Conservation (phyloP, 1,140 invertebrate genomes). For the Drosophila mauritiana region DNA sequence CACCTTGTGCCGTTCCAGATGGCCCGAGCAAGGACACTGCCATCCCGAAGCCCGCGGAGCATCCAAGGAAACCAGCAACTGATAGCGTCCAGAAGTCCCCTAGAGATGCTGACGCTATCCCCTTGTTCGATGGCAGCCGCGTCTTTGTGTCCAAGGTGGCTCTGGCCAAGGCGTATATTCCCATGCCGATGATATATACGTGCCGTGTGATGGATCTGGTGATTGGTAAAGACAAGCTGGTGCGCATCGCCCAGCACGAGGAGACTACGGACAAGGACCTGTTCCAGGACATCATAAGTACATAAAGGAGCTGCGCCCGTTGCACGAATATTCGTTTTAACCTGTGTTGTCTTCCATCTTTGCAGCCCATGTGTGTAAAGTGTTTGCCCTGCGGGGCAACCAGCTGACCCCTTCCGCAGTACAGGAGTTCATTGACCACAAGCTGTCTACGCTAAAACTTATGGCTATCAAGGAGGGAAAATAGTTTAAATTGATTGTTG, state of each 20-base stretch:
- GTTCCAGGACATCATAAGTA: conserved; percentile 79
- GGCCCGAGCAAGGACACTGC: background rate
- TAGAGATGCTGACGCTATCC: conserved; percentile 54
- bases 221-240: conserved; percentile 65
- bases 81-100: background rate
- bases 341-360: conserved; percentile 8
- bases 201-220: conserved; percentile 74
- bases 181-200: conserved; percentile 68
- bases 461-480: conserved; percentile 3
- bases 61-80: conserved; percentile 1
- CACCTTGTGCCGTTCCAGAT: conserved; percentile 14
- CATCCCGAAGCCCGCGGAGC: background rate
- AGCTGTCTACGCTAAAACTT: conserved; percentile 57
- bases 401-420: conserved; percentile 44
- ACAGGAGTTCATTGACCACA: conserved; percentile 67
- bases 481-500: conserved; percentile 52
- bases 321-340: background rate
- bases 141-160: conserved; percentile 60
- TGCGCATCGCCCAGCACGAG: conserved; percentile 45
- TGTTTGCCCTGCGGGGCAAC: conserved; percentile 67
- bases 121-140: conserved; percentile 60
- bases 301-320: conserved; percentile 1
- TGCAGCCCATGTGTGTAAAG: conserved; percentile 77
- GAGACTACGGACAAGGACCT: conserved; percentile 29
- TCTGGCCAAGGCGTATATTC: conserved; percentile 60